Evolutionary conservation across 2,797 vertebrate species (phyloP), one percentile per base, ranked within the genome.

Genomic region (Smutsia temminckii): DNA sequence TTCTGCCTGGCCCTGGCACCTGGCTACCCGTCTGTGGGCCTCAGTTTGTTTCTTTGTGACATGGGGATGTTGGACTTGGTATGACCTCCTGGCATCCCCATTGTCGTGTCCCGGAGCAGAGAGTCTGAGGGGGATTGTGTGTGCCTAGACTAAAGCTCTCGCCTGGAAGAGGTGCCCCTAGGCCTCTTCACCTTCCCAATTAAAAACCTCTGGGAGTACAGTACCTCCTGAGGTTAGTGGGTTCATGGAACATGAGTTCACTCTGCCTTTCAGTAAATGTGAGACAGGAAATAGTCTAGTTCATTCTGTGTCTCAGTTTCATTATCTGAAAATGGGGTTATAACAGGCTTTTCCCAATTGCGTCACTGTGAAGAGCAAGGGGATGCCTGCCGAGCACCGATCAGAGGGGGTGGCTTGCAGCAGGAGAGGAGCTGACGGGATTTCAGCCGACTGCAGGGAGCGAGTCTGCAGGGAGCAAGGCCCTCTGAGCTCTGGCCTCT

Each of bases 351-450:
- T 81, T 18, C 20, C 55, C 37, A 32, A 17, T 3, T 18, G 85
- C 49, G n/a, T 10, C 53, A 4, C 27, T 55, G 34, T 27, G 42
- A 69, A 27, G 49, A 27, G 32, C 1, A 13, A 55, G 61, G 51
- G 32, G 49, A 23, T 13, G 20, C 21, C 14, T 49, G 72, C 18
- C 29, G 13, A 72, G 79, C 14, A 4, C 29, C 37, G 42, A 11
- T 12, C 0, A 0, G 40, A 61, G 55, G 59, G 53, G 1, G 25
- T 11, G 72, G 57, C 42, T 21, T 1, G 1, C 9, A 3, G 75
- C 2, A 16, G 49, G 55, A 61, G 37, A 80, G 37, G 64, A 42
- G 6, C 72, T 51, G 18, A 9, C 1, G 16, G 68, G 21, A 17
- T 32, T 59, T 37, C 49, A 49, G 49, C 21, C 34, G 57, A 27